Conservation (phyloP, 1,140 invertebrate genomes). For the Calycopis cecrops region DNA sequence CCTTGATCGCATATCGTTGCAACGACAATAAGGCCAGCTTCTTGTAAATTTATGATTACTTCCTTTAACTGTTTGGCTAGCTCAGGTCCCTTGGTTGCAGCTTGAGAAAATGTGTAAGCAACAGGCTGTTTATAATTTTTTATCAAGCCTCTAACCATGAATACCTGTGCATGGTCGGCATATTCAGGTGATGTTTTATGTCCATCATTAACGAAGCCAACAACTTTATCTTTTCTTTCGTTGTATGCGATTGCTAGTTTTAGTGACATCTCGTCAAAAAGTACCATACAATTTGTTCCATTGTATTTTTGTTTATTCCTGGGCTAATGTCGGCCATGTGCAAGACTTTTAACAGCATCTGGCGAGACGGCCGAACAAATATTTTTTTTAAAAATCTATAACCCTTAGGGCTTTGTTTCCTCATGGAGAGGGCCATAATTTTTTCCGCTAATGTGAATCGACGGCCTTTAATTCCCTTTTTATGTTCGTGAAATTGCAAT, state of each 20-base stretch:
- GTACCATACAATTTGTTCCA: not conserved
- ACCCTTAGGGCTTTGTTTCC: slow-evolving; percentile 33
- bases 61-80: slow-evolving; percentile 13
- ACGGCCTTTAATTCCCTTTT: slow-evolving; percentile 3
- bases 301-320: slow-evolving; percentile 20
- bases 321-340: slow-evolving; percentile 21
- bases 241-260: slow-evolving; percentile 29
- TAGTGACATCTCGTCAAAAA: slow-evolving; percentile 31
- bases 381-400: too few species aligned
- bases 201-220: slow-evolving; percentile 34
- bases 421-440: not conserved
- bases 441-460: slow-evolving; percentile 4
- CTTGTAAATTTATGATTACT: slow-evolving; percentile 15
- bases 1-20: too few species aligned
- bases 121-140: too few species aligned
- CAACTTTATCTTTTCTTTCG: slow-evolving; percentile 33
- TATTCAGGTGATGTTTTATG: slow-evolving; percentile 17
- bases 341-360: slow-evolving; percentile 30
- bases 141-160: slow-evolving; percentile 38
- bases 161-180: slow-evolving; percentile 43
- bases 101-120: too few species aligned
- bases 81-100: too few species aligned
- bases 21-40: too few species aligned
- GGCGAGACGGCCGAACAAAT: slow-evolving; percentile 23
- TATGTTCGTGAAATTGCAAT: not conserved